Conservation (phyloP, 2,113 vertebrate genomes). For the Cervus canadensis region DNA sequence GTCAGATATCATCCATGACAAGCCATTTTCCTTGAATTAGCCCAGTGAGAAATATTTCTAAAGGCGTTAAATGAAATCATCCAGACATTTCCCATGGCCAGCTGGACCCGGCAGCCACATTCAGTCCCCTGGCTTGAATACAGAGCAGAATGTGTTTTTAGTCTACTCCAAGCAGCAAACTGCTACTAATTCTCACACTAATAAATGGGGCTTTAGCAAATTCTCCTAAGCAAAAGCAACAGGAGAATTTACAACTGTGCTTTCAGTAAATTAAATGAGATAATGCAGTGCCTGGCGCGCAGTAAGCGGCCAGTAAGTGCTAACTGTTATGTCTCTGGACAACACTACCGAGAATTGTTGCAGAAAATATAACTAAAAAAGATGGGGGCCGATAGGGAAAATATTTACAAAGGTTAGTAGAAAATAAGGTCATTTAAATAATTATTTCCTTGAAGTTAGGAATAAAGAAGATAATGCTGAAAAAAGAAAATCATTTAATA, state of each 20-base stretch:
- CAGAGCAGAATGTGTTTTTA: not conserved
- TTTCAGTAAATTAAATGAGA: conserved; percentile 48
- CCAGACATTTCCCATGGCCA: not conserved
- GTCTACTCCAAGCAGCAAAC: not conserved
- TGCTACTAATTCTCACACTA: conserved; percentile 1
- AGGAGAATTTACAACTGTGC: conserved; percentile 10
- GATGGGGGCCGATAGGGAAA: not conserved
- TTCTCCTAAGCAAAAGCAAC: not conserved
- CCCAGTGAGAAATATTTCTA: conserved; percentile 39
- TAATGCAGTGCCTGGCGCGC: not conserved
- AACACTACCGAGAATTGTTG: not conserved
- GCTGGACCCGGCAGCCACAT: not conserved
- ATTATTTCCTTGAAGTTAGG: not conserved
- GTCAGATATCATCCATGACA: conserved; percentile 30
- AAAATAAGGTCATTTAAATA: not conserved
- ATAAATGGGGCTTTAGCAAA: conserved; percentile 17
- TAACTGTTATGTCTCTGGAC: not conserved
- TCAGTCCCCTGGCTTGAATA: not conserved
- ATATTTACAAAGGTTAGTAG: not conserved
- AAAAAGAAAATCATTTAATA: not conserved
- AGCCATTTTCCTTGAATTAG: conserved; percentile 48
- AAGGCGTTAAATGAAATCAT: not conserved
- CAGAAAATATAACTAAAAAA: not conserved
- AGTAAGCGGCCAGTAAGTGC: not conserved
- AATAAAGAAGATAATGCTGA: not conserved